A percentile compares a stretch with the other conserved stretches of the same genome.
Conservation (phyloP, 1,140 invertebrate species). For the Drosophila pruinosa region DNA sequence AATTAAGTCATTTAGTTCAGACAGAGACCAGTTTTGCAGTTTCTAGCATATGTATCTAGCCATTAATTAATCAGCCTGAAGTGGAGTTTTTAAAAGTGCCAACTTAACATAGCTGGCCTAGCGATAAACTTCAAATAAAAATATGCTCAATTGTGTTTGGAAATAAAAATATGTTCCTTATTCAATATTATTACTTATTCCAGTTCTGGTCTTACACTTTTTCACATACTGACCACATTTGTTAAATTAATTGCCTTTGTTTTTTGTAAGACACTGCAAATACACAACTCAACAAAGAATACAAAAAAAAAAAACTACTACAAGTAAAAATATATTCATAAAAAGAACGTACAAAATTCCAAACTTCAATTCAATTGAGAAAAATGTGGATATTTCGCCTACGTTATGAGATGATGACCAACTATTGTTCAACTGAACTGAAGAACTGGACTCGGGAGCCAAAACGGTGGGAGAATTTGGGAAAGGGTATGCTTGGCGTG, state of each 20-base stretch:
- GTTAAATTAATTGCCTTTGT: not conserved
- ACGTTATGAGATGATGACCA: constrained; percentile 17
- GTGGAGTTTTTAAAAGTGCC: not conserved
- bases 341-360: not conserved
- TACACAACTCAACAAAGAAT: not conserved
- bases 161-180: not conserved
- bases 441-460: constrained; percentile 28
- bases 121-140: not conserved
- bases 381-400: constrained; percentile 28
- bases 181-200: constrained; percentile 28
- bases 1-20: constrained; percentile 70
- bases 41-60: not conserved
- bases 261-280: not conserved
- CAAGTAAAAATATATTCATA: not conserved
- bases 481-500: constrained; percentile 15
- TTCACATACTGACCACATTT: constrained; percentile 1
- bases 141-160: not conserved
- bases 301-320: not conserved
- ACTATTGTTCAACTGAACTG: constrained; percentile 15
- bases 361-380: not conserved
- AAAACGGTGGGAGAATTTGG: constrained; percentile 23
- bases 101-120: constrained; percentile 5
- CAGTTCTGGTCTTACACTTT: constrained; percentile 13
- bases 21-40: constrained; percentile 23
- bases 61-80: constrained; percentile 52